These are phyloP conservation scores for Synergus itoensis DNA, from an alignment of 2,888 invertebrate species.

Conservation along the genomic window DNA sequence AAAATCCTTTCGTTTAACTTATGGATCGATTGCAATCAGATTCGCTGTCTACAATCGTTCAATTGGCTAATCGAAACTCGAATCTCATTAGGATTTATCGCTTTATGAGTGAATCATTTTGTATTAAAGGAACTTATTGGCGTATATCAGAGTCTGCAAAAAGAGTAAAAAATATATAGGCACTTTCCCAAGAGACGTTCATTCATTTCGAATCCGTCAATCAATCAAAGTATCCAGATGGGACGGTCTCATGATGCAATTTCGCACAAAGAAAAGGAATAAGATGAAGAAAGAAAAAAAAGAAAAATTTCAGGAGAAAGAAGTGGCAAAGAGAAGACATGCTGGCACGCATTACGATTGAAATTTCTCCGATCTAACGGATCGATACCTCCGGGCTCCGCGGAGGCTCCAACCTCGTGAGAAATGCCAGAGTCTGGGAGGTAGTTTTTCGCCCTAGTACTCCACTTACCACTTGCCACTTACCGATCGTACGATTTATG, in stretches of 20 bases:
- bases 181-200: constrained; percentile 21
- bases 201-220: constrained; percentile 15
- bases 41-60: background rate
- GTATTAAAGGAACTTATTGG: background rate
- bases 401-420: constrained; percentile 41
- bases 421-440: constrained; percentile 65
- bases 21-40: background rate
- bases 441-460: constrained; percentile 75
- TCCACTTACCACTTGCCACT: constrained; percentile 72
- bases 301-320: constrained; percentile 46
- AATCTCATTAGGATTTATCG: background rate
- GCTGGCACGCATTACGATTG: constrained; percentile 49
- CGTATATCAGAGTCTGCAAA: background rate
- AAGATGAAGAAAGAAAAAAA: constrained; percentile 47
- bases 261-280: constrained; percentile 41
- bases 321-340: constrained; percentile 42
- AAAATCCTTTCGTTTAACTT: background rate
- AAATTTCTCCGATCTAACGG: constrained; percentile 71
- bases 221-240: background rate
- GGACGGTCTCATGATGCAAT: background rate
- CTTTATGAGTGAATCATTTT: background rate
- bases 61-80: background rate
- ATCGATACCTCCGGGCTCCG: constrained; percentile 54
- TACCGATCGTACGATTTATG: constrained; percentile 67
- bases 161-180: constrained; percentile 11